phyloP scores from a whole-genome alignment of 2,888 invertebrate genomes.

The Stratiomys singularior region DNA sequence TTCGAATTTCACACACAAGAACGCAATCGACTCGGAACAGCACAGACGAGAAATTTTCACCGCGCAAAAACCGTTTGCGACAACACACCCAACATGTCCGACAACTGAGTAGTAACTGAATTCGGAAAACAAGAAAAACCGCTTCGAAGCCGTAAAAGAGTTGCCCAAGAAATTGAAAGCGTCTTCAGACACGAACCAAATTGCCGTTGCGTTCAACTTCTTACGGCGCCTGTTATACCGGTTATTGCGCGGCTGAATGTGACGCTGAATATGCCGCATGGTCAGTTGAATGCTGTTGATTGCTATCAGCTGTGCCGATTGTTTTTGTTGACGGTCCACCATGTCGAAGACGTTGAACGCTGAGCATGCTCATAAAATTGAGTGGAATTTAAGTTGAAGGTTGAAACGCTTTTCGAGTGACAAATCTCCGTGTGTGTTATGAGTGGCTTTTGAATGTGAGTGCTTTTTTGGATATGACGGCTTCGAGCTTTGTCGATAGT shows the following conservation, averaged over 20 bases:
- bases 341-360: not conserved
- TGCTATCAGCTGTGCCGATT: not conserved
- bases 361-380: not conserved
- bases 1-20: no score
- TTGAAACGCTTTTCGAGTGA: no score
- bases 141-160: not conserved
- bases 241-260: slow-evolving; percentile 16
- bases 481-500: no score
- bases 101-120: slow-evolving; percentile 26
- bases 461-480: no score
- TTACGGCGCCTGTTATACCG: slow-evolving; percentile 2
- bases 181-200: slow-evolving; percentile 7
- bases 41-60: not conserved
- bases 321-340: not conserved
- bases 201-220: slow-evolving; percentile 10
- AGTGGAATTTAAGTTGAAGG: not conserved
- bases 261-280: not conserved
- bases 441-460: no score
- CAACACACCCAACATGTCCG: not conserved
- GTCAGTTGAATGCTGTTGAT: not conserved
- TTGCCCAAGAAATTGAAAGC: slow-evolving; percentile 20
- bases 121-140: slow-evolving; percentile 22
- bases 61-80: not conserved
- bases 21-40: not conserved
- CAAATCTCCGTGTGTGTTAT: no score